These are phyloP conservation scores for Leucosticte australis DNA, from an alignment of 2,113 vertebrate genomes.

Conservation along the genomic window DNA sequence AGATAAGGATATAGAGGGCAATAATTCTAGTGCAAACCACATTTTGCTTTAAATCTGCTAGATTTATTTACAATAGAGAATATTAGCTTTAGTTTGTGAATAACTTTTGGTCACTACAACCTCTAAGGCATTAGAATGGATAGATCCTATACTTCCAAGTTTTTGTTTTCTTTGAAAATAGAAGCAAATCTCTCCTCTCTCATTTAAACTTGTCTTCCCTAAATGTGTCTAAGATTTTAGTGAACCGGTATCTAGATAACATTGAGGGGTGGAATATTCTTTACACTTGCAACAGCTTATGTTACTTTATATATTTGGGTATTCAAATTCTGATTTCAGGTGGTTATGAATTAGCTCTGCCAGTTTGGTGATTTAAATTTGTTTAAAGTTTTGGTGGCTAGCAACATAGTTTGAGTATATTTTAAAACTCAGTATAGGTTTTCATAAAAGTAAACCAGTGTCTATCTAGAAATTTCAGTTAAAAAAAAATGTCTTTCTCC, in stretches of 20 bases:
- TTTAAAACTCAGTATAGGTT: background rate
- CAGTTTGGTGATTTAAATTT: background rate
- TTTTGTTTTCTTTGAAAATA: background rate
- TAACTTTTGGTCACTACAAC: background rate
- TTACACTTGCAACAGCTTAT: background rate
- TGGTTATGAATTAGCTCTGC: background rate
- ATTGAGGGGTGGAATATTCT: background rate
- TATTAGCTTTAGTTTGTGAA: background rate
- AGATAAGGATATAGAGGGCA: background rate
- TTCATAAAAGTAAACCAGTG: background rate
- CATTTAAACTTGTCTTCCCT: background rate
- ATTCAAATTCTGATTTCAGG: background rate
- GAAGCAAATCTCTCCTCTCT: background rate
- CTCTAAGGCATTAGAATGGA: background rate
- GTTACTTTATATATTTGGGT: background rate
- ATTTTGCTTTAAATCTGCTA: background rate
- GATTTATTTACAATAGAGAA: background rate
- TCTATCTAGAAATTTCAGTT: background rate
- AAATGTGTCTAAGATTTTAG: background rate
- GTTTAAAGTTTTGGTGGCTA: background rate
- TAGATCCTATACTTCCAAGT: background rate
- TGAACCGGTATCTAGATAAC: background rate
- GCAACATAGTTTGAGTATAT: background rate
- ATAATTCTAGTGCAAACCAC: background rate
- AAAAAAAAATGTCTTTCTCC: background rate